Base-by-base conservation (phyloP, 2,888 invertebrate species). In the Nomada goodeniana region DNA sequence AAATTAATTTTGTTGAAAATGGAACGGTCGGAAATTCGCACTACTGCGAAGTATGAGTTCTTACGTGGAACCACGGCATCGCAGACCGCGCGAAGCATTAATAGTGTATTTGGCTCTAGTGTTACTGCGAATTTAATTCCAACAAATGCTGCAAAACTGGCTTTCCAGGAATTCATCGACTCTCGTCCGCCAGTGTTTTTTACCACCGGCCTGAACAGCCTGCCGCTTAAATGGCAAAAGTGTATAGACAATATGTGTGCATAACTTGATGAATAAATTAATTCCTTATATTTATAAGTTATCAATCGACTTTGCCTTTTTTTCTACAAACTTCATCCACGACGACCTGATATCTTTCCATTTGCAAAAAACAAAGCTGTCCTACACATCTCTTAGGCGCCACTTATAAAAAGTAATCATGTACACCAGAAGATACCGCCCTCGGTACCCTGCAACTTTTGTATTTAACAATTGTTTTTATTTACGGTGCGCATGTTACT, bases 211-310 rank as follows among this genome's bases (percentile, higher is more conserved):
- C 26, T 68, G 20, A 52, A 68, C 20, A 4, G 50, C 13, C 18
- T 64, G 13, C 64, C 50, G 9, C 64, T 64, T 15, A 64, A 64
- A 50, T 68, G 67, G 67, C 67, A 55, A 68, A 53, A 55, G 67
- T 55, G 67, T 55, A 18, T 68, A 13, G 36, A 68, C 20, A 68
- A 68, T 68, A 55, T 68, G 64, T 50, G 64, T 23, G 50, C 50
- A 64, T 64, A 64, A 23, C 50, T 64, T 50, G 64, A 50, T 64
- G 4, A 50, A 64, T 20, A 50, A 64, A 47, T 26, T 23, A 57
- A 57, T 57, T 20, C 13, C 26, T 57, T 26, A 52, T 57, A 52
- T 23, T 64, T 10, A n/a, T 23, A 4, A 57, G n/a, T 23, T 23
- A 57, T 57, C 57, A 26, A 23, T 2, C 11, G 23, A 57, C 13